These are phyloP conservation scores for Chorisops tibialis DNA, from an alignment of 2,888 invertebrate genomes.

Conservation along the genomic window DNA sequence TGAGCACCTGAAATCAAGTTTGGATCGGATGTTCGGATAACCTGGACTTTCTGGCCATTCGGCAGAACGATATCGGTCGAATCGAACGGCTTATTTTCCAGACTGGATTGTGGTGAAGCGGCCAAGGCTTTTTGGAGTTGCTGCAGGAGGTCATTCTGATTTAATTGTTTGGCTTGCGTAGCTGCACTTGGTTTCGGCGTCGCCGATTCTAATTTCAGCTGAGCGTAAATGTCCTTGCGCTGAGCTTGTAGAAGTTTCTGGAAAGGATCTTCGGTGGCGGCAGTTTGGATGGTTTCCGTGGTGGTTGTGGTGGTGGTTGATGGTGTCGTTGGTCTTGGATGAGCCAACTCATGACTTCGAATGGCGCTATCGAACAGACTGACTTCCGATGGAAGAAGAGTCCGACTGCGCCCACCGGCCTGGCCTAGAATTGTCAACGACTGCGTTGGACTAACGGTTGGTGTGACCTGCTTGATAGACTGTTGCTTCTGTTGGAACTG, in stretches of 20 bases:
- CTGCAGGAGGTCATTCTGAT: slow-evolving; percentile 68
- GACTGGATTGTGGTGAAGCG: slow-evolving; percentile 63
- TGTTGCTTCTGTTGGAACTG: slow-evolving; percentile 69
- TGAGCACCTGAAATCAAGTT: slow-evolving; percentile 63
- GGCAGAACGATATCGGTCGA: slow-evolving; percentile 70
- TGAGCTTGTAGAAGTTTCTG: slow-evolving; percentile 52
- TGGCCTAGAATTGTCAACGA: slow-evolving; percentile 35
- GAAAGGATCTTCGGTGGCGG: slow-evolving; percentile 46
- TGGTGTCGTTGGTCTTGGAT: slow-evolving; percentile 67
- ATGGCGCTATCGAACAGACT: slow-evolving; percentile 64
- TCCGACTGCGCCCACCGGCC: slow-evolving; percentile 46
- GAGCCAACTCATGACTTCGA: slow-evolving; percentile 64
- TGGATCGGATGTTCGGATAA: slow-evolving; percentile 68
- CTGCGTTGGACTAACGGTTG: background rate
- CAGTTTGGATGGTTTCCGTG: slow-evolving; percentile 47
- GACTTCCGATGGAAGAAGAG: slow-evolving; percentile 62
- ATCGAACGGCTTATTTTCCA: slow-evolving; percentile 62
- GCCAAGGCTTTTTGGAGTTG: slow-evolving; percentile 71
- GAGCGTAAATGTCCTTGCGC: slow-evolving; percentile 59
- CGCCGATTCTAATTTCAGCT: slow-evolving; percentile 57
- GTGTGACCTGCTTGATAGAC: slow-evolving; percentile 53
- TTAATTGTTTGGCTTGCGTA: slow-evolving; percentile 50
- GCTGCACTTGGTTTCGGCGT: slow-evolving; percentile 44
- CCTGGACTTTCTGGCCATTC: slow-evolving; percentile 73
- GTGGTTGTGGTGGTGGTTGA: slow-evolving; percentile 57